These are phyloP conservation scores for Lepas anatifera DNA, from an alignment of 2,888 invertebrate species.

Conservation along the genomic window DNA sequence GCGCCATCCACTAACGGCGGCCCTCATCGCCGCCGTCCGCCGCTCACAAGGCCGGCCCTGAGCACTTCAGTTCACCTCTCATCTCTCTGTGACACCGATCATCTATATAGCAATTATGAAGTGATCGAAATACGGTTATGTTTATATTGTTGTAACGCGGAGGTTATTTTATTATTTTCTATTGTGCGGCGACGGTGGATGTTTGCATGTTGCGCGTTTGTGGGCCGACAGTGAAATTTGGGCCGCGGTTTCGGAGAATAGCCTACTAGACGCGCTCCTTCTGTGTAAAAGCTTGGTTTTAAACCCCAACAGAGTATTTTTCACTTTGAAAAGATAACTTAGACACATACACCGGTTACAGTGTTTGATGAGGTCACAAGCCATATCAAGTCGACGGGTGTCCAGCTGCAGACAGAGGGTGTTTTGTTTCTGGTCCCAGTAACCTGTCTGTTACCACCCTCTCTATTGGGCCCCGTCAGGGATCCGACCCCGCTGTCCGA, in stretches of 20 bases:
- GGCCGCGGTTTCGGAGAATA: constrained; percentile 28
- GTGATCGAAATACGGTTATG: not conserved
- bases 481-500: not conserved
- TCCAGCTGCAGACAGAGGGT: constrained; percentile 28
- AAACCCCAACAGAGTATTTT: not conserved
- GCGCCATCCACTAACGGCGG: not conserved
- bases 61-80: no score
- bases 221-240: constrained; percentile 50
- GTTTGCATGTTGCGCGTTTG: constrained; percentile 30
- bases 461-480: no score
- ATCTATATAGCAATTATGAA: not conserved
- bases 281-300: constrained; percentile 29
- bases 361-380: no score
- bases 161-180: not conserved
- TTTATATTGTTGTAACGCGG: not conserved
- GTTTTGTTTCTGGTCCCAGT: no score
- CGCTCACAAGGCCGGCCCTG: not conserved
- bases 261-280: constrained; percentile 40
- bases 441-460: no score
- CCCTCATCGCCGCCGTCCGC: not conserved
- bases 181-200: constrained; percentile 37
- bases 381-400: constrained; percentile 16
- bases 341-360: no score
- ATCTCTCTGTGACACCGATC: no score
- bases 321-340: no score